Base-by-base conservation (phyloP, 2,797 vertebrate species). In the Brotogeris chrysoptera region DNA sequence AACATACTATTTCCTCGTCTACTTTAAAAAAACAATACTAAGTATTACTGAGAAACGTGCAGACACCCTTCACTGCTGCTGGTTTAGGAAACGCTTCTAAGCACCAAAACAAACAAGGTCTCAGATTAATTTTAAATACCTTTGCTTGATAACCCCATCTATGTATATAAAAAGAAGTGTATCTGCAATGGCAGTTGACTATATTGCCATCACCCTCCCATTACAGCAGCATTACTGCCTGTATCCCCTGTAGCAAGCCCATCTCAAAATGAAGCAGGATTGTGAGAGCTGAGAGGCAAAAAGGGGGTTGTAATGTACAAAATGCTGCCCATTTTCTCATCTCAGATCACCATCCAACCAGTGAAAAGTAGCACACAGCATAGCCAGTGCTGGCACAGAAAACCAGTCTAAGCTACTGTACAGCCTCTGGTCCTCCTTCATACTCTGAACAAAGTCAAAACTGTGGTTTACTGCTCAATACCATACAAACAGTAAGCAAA, bases 341-440 rank as follows among this genome's bases (percentile, higher is more conserved):
- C 36, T 57, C 4, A 0, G 44, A 49, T 13, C 15, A 39, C 25
- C 18, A 63, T 7, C 20, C 49, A 80, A 28, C 0, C 2, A 5
- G 32, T 30, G n/a, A 65, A 57, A 83, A 79, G 44, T 2, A 32
- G 28, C 0, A 0, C 5, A 44, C 0, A 1, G 9, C 34, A 57
- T 2, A 73, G 69, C 2, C 57, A 80, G 41, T 18, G n/a, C 12
- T 36, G 16, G 44, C 38, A 28, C 0, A 2, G 74, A 72, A 93
- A 79, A 76, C 7, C 20, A 81, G 20, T 76, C 65, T 12, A 49
- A 92, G 32, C 9, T 66, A 13, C 4, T 14, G 25, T n/a, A 44
- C 44, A 69, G 38, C 9, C 60, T 53, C 70, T 66, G 63, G 30
- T 39, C 4, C 9, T 57, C 39, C 25, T 15, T 53, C 21, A 36